A percentile compares a stretch with the other conserved stretches of the same genome.
These are phyloP conservation scores for Matsumyia berberina DNA, from an alignment of 2,888 invertebrate genomes.

Conservation along the genomic window DNA sequence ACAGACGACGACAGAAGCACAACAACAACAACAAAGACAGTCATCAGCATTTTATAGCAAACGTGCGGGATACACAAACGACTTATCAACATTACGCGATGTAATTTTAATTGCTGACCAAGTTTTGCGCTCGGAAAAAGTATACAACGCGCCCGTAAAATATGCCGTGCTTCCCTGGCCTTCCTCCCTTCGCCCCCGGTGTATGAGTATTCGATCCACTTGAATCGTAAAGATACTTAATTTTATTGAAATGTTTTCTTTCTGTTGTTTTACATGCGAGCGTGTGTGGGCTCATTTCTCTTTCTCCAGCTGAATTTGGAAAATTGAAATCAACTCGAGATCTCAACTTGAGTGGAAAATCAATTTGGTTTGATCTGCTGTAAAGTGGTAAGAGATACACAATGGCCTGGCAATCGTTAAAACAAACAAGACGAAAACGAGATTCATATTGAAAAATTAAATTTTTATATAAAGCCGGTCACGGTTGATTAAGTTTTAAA, in stretches of 20 bases:
- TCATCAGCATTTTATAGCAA: neutral
- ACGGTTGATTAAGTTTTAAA: constrained; percentile 14
- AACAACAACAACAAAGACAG: neutral
- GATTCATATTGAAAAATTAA: neutral
- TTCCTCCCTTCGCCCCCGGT: neutral
- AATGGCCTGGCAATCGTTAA: constrained; percentile 1
- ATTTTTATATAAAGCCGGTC: constrained; percentile 1
- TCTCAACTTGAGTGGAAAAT: constrained; percentile 61
- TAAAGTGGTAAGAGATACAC: constrained; percentile 10
- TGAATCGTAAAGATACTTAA: constrained; percentile 40
- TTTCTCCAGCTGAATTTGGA: constrained; percentile 13
- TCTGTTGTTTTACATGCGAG: constrained; percentile 3
- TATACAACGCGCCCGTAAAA: constrained; percentile 4
- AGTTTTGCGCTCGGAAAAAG: constrained; percentile 19
- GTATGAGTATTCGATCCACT: constrained; percentile 5
- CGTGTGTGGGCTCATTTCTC: neutral
- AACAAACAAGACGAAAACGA: neutral
- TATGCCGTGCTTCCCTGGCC: neutral
- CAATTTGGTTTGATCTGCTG: constrained; percentile 43
- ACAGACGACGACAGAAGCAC: neutral
- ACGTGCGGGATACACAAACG: constrained; percentile 20
- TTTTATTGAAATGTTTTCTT: constrained; percentile 26
- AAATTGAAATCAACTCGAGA: constrained; percentile 40
- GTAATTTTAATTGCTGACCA: constrained; percentile 66
- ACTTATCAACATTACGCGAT: constrained; percentile 55